Percentiles rank a stretch among this genome's conserved stretches.
These are phyloP conservation scores for Ormyrus nitidulus DNA, from an alignment of 2,888 invertebrate species.

Conservation along the genomic window DNA sequence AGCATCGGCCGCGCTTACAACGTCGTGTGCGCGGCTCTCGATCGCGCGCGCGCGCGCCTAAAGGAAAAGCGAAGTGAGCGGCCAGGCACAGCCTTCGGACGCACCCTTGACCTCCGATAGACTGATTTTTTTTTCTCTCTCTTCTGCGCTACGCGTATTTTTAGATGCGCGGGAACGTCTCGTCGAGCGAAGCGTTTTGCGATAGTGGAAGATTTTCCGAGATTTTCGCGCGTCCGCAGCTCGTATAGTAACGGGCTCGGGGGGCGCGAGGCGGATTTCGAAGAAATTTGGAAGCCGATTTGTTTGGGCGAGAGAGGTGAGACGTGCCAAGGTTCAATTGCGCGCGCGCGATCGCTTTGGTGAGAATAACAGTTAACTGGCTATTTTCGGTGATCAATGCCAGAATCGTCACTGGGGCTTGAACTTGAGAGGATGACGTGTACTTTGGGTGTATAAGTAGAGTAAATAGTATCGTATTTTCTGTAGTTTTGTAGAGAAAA, in stretches of 20 bases:
- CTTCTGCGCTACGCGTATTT: too few relatives aligned
- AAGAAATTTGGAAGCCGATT: too few relatives aligned
- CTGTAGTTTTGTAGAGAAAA: too few relatives aligned
- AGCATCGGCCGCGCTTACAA: background rate
- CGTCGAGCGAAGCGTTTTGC: too few relatives aligned
- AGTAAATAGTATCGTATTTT: too few relatives aligned
- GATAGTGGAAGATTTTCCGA: too few relatives aligned
- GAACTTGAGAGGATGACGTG: too few relatives aligned
- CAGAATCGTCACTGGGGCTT: background rate
- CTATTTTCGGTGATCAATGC: conserved; percentile 20
- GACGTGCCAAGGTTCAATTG: conserved; percentile 1
- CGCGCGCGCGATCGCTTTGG: background rate
- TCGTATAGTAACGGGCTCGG: too few relatives aligned
- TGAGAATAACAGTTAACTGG: conserved; percentile 10
- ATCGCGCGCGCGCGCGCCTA: background rate
- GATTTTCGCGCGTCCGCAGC: too few relatives aligned
- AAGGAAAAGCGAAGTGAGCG: conserved; percentile 44
- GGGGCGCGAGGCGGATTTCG: too few relatives aligned
- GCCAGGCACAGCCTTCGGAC: conserved; percentile 32
- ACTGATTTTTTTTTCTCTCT: conserved; percentile 20
- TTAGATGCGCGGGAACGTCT: too few relatives aligned
- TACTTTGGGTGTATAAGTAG: too few relatives aligned
- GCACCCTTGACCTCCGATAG: conserved; percentile 43
- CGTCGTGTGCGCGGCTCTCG: background rate
- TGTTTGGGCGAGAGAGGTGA: background rate